Evolutionary conservation across 1,140 invertebrate species (phyloP), one percentile per base, ranked within the genome.

Genomic region (Sipha flava): DNA sequence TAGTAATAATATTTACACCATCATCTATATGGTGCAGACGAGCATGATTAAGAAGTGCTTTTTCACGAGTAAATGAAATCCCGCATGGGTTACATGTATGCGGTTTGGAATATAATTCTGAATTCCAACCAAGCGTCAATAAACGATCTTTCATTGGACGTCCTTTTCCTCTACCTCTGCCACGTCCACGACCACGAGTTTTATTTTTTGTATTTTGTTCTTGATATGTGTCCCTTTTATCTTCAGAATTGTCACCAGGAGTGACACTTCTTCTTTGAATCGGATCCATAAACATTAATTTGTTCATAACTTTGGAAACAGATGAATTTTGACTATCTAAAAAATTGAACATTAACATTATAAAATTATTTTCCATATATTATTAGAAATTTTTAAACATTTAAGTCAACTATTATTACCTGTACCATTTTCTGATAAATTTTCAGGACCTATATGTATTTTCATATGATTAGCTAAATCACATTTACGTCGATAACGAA

Each of bases 401-500:
- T n/a, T 43, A 43, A 68, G 14, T 68, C 4, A 10, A 40, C 10
- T 4, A 40, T 6, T 40, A 4, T 26, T 70, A 70, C 23, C 40
- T 47, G 18, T 43, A 59, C 73, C 73, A 77, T 7, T 31, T 26
- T 77, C 21, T 37, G 52, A 57, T 10, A 3, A 9, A 77, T 77
- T 37, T 10, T 37, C 21, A 57, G 73, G 49, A 37, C 64, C 73
- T 0, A 92, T 92, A 83, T 94, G 93, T 18, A 92, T 91, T 85
- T 94, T 93, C 52, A 94, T 87, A 83, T 94, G 93, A 85, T 92
- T 92, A 86, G 93, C 92, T 43, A 94, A 87, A 85, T 94, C 92
- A 79, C 88, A 90, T 81, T 92, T 92, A 57, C 92, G 87, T 4
- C 92, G 89, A 83, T 93, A 94, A 7, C 92, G 88, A 10, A 91